Base-by-base conservation (phyloP, 2,113 vertebrate genomes). In the Salminus brasiliensis region DNA sequence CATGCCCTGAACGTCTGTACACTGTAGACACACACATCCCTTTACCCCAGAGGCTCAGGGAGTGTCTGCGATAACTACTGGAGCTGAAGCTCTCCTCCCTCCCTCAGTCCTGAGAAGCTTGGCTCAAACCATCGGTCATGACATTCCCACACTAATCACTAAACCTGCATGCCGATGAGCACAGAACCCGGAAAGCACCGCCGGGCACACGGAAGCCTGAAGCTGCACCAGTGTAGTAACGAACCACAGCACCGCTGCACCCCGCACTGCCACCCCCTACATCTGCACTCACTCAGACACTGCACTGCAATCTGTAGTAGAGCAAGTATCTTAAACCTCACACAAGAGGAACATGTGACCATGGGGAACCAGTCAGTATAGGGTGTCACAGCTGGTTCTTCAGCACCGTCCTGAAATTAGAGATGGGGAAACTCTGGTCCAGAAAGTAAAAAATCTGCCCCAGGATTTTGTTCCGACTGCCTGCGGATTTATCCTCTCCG, bases 111-210 rank as follows among this genome's bases (percentile, higher is more conserved):
- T 47, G 25, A 81, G 21, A 62, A 45, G 29, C 10, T 21, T 39
- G 29, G 63, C 63, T 74, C 25, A 23, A 66, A 49, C 7, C 45
- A 18, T 63, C 55, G 13, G 59, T 57, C 59, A 52, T 73, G 66
- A 63, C 77, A 59, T 72, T 72, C 77, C 77, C 77, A 79, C 34
- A 62, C 47, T 65, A 53, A 72, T 72, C 77, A 72, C 47, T 72
- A 16, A 52, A 25, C 43, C 65, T 3, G 11, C 13, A n/a, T 53
- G 27, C 52, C 36, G 1, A 32, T 25, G 36, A 21, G 25, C 69
- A 69, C 34, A 45, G 63, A 72, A 52, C 18, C 29, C 78, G 25
- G 7, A 1, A 39, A 29, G 49, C 23, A 78, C 23, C 30, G 23
- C 10, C 41, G 53, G 59, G 27, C 0, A 25, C 16, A 30, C 21